Conservation (phyloP, 2,888 invertebrate genomes). For the Griposia aprilina region DNA sequence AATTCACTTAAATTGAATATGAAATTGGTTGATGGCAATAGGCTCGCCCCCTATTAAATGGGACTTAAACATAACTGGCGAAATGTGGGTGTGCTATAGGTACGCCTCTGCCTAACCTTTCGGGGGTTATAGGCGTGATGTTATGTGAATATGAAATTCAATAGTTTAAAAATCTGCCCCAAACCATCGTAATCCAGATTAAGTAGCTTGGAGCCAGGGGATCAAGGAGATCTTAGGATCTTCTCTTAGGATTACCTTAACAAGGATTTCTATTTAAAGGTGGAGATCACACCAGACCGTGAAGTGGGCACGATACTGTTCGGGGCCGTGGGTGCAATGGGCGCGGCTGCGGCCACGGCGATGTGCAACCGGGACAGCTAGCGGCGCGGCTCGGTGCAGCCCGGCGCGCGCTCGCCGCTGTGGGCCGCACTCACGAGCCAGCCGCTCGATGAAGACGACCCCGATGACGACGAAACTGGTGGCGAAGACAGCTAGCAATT, state of each 20-base stretch:
- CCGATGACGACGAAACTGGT: constrained; percentile 75
- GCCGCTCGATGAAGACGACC: constrained; percentile 84
- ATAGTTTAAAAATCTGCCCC: background rate
- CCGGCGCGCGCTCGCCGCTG: constrained; percentile 92
- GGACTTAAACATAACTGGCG: no score
- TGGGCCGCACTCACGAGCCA: constrained; percentile 96
- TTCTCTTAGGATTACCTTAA: background rate
- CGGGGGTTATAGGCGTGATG: no score
- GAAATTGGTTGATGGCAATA: no score
- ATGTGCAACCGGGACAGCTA: constrained; percentile 90
- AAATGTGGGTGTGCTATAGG: no score
- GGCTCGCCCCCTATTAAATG: no score
- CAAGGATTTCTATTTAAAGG: constrained; percentile 70
- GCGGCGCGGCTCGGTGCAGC: constrained; percentile 88
- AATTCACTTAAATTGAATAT: background rate
- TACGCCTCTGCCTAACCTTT: no score
- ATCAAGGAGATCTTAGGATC: background rate
- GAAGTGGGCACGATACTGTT: constrained; percentile 86
- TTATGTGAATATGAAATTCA: background rate
- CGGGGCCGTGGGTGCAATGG: constrained; percentile 76
- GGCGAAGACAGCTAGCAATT: constrained; percentile 90
- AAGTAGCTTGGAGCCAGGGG: background rate
- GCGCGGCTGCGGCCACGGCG: constrained; percentile 83
- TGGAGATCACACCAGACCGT: constrained; percentile 88
- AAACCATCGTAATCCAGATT: background rate